Percentiles rank a stretch among this genome's conserved stretches.
Evolutionary conservation across 2,113 vertebrate species (phyloP).

Genomic region (Podarcis muralis): DNA sequence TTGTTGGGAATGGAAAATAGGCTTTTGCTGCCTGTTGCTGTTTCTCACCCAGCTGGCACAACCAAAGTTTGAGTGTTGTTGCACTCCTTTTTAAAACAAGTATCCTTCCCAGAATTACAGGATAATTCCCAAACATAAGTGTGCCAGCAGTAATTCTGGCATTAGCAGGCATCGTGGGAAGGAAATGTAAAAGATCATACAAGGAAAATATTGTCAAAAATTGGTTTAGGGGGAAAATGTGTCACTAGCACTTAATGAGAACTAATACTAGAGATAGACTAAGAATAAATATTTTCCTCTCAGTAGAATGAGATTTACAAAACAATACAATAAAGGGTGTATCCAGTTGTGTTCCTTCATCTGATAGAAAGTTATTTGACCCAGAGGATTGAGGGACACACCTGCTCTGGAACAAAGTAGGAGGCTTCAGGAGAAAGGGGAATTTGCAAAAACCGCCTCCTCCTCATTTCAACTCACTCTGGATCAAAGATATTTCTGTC

Average conservation of each 20-base stretch:
- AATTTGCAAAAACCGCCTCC: neutral
- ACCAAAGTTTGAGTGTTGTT: neutral
- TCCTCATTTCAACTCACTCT: neutral
- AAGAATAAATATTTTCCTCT: neutral
- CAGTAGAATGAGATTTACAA: neutral
- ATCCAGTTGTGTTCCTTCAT: neutral
- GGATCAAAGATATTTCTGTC: too few relatives aligned
- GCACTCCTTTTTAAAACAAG: neutral
- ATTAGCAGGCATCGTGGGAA: neutral
- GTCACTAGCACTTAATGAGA: neutral
- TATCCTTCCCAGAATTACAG: neutral
- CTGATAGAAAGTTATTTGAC: too few relatives aligned
- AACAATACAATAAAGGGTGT: neutral
- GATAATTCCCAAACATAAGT: neutral
- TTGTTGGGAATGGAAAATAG: neutral
- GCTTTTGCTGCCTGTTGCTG: neutral
- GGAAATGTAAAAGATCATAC: neutral
- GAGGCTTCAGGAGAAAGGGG: neutral
- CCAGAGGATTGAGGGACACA: too few relatives aligned
- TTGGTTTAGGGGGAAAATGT: neutral
- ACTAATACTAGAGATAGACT: neutral
- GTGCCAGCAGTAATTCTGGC: neutral
- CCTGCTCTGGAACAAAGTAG: too few relatives aligned
- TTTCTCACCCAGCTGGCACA: neutral
- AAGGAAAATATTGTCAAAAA: slow-evolving; percentile 5